Percentiles rank a stretch among this genome's conserved stretches.
phyloP scores from a whole-genome alignment of 2,113 vertebrate genomes.

The Stegastes partitus region DNA sequence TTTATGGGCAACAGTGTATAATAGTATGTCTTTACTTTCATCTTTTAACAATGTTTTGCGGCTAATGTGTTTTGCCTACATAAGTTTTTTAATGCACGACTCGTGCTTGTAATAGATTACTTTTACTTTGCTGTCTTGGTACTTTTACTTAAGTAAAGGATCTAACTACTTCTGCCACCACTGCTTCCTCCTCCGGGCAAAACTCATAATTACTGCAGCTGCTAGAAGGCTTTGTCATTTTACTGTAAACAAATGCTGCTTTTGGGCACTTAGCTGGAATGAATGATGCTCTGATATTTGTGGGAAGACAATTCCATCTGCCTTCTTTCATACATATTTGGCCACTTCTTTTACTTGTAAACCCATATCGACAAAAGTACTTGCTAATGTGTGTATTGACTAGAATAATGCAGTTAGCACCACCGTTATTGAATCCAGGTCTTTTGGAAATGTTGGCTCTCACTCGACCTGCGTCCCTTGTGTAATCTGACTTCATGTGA shows the following conservation, averaged over 20 bases:
- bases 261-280: slow-evolving; percentile 1
- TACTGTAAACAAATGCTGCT: slow-evolving; percentile 2
- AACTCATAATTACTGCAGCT: slow-evolving; percentile 16
- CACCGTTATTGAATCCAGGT: slow-evolving; percentile 6
- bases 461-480: background rate
- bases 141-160: too few relatives aligned
- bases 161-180: background rate
- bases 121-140: too few relatives aligned
- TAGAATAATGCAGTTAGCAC: background rate
- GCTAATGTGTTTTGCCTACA: too few relatives aligned
- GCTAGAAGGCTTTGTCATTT: background rate
- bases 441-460: slow-evolving; percentile 11
- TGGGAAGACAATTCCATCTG: background rate
- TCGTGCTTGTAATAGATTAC: too few relatives aligned
- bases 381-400: background rate
- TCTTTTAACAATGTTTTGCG: too few relatives aligned
- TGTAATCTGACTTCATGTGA: slow-evolving; percentile 8
- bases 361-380: background rate
- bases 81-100: too few relatives aligned
- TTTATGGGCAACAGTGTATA: too few relatives aligned
- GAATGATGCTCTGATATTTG: slow-evolving; percentile 1
- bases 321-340: background rate
- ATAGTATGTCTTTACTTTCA: too few relatives aligned
- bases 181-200: background rate
- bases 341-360: background rate